phyloP scores from a whole-genome alignment of 2,797 vertebrate genomes.

The Orestias chungarensis region DNA sequence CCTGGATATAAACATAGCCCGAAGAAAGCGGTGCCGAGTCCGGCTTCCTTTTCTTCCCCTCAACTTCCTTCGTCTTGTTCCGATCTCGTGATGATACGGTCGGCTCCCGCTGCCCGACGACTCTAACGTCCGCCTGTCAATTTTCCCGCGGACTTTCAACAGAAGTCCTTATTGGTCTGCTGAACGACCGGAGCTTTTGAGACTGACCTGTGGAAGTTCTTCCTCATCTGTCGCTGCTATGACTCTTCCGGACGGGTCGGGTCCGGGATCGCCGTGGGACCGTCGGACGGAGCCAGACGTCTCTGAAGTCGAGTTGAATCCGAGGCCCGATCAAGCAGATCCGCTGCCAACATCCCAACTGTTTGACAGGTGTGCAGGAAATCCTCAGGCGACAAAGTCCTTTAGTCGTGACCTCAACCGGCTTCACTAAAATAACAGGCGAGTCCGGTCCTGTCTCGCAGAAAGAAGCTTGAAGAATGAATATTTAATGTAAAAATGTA shows the following conservation, averaged over 20 bases:
- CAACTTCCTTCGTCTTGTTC: no score
- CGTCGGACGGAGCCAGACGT: slow-evolving; percentile 46
- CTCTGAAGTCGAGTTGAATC: slow-evolving; percentile 43
- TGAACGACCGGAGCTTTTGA: no score
- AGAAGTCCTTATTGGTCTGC: no score
- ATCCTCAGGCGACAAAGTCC: slow-evolving; percentile 37
- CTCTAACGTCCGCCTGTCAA: no score
- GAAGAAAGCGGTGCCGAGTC: no score
- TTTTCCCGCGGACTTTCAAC: no score
- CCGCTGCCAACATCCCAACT: slow-evolving; percentile 33
- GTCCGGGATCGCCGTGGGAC: slow-evolving; percentile 7
- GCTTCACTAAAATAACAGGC: slow-evolving; percentile 47
- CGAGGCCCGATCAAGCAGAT: slow-evolving; percentile 32
- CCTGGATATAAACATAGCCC: no score
- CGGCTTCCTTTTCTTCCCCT: no score
- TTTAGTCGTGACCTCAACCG: slow-evolving; percentile 31
- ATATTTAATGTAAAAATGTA: background rate
- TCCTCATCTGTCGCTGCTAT: slow-evolving; percentile 27
- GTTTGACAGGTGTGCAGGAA: slow-evolving; percentile 37
- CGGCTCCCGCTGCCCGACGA: no score
- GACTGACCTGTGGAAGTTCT: background rate
- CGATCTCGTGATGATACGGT: no score
- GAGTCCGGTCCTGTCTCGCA: slow-evolving; percentile 49
- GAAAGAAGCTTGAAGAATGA: slow-evolving; percentile 7
- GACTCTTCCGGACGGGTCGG: slow-evolving; percentile 10